Base-by-base conservation (phyloP, 2,797 vertebrate genomes). In the Pseudochaenichthys georgianus region DNA sequence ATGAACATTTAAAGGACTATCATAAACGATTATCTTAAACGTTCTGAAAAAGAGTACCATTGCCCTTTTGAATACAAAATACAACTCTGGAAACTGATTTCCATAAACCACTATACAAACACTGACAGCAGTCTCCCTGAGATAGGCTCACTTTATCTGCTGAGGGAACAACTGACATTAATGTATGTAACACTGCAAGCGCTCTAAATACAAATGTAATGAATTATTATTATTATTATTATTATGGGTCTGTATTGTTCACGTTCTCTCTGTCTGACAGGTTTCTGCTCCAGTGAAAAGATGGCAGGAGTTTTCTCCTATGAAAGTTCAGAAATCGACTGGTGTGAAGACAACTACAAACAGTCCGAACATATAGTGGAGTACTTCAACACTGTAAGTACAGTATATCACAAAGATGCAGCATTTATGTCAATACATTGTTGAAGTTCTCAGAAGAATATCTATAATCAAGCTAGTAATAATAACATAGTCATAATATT, bases 301-400 rank as follows among this genome's bases (percentile, higher is more conserved):
- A 97, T 97, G 96, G 85, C 93, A 0, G 95, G 91, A 51, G 91
- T 96, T 78, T 96, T 99, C 17, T 94, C 97, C 54, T 98, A 99
- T 31, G 94, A 97, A 85, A 99, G 97, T 15, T 97, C 98, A 0
- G 97, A 98, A 15, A 81, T 99, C 17, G 98, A 99, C 89, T 99
- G 98, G 97, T 99, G 98, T 0, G 98, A 99, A 84, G 91, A 91
- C 83, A 99, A 99, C 93, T 99, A 97, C 58, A 94, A 69, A 83
- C 90, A 94, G 87, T 99, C 97, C 0, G 88, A 94, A 1, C 79
- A 96, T 69, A 95, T 99, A 0, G 98, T 96, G 0, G 98, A 99
- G 87, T 98, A 96, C 90, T 99, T 97, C 85, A 99, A 99, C 92
- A 99, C 97, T 34, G 98, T 99, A 87, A 95, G 94, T 71, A 55